Conservation (phyloP, 2,797 vertebrate species). For the Coendou prehensilis region DNA sequence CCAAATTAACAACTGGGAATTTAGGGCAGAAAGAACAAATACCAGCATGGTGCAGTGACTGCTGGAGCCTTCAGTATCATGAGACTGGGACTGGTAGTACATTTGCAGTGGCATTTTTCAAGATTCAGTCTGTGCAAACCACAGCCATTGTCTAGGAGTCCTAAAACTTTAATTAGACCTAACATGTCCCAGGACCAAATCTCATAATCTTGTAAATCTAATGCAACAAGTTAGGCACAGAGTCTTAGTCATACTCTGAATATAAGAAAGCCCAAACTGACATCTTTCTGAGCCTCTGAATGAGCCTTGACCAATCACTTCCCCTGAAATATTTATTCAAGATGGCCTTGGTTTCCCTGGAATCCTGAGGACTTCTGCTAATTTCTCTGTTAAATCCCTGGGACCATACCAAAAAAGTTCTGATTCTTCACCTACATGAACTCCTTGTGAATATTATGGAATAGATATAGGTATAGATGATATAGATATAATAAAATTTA, state of each 20-base stretch:
- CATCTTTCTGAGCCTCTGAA: conserved; percentile 50
- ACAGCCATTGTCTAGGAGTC: conserved; percentile 28
- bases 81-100: not conserved
- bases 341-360: conserved; percentile 14
- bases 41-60: not conserved
- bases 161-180: conserved; percentile 72
- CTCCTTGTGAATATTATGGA: conserved; percentile 27
- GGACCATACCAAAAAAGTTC: not conserved
- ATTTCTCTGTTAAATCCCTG: conserved; percentile 53
- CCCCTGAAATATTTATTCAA: not conserved
- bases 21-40: not conserved
- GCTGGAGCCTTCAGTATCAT: not conserved
- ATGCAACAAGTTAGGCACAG: conserved; percentile 41
- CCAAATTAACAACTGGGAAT: not conserved
- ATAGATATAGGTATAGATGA: not conserved
- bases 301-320: not conserved
- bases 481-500: not conserved
- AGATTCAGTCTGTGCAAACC: not conserved
- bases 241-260: conserved; percentile 1
- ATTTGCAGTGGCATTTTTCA: not conserved
- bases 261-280: conserved; percentile 8
- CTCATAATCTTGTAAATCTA: conserved; percentile 61
- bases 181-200: conserved; percentile 61
- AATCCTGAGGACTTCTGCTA: not conserved
- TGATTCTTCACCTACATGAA: conserved; percentile 16